Evolutionary conservation across 2,113 vertebrate species (phyloP).

Genomic region (Pterocles burchelli): DNA sequence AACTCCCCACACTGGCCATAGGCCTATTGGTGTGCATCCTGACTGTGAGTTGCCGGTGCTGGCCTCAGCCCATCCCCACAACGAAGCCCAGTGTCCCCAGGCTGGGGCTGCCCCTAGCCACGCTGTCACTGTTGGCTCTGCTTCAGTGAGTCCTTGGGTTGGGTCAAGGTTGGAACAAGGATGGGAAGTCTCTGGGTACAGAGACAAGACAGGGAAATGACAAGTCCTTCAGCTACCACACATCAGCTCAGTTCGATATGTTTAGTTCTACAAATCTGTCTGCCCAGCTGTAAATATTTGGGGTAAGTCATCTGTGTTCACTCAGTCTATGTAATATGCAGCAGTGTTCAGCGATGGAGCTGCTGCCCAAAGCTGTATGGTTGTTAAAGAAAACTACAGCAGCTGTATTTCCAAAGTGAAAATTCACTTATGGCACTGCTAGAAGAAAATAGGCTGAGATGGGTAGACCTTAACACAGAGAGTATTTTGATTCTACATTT

Average conservation of each 20-base stretch:
- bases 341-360: neutral
- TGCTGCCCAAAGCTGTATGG: neutral
- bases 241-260: fast-evolving
- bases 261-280: neutral
- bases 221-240: neutral
- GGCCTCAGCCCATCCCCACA: neutral
- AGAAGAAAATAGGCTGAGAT: neutral
- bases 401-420: neutral
- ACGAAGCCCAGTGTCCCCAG: fast-evolving
- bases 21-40: neutral
- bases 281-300: neutral
- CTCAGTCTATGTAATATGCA: neutral
- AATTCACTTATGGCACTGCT: neutral
- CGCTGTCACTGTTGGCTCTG: neutral
- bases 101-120: neutral
- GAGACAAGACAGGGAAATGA: neutral
- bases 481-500: neutral
- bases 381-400: neutral
- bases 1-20: neutral
- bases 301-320: neutral
- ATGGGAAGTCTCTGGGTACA: neutral
- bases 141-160: neutral
- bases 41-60: neutral
- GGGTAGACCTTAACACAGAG: neutral
- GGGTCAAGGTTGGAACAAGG: neutral